Evolutionary conservation across 2,888 invertebrate genomes (phyloP).

Genomic region (Leptinotarsa haldemani): DNA sequence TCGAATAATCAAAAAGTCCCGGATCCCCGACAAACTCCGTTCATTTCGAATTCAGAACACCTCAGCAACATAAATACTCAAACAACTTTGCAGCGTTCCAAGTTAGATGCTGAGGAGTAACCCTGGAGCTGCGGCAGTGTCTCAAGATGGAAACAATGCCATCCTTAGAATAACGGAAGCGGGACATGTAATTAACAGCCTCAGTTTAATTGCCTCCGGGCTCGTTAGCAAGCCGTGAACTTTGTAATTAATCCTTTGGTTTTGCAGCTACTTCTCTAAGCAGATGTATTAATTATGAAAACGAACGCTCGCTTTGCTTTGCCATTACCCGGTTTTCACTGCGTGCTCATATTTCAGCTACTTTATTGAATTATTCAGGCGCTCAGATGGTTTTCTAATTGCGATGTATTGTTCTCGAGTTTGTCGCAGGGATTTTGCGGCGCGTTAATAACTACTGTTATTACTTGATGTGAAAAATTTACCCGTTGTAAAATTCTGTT

Average conservation of each 20-base stretch:
- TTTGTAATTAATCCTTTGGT: constrained; percentile 68
- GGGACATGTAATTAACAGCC: constrained; percentile 67
- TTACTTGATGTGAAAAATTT: not conserved
- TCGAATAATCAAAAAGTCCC: constrained; percentile 33
- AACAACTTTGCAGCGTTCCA: constrained; percentile 56
- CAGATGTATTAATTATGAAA: constrained; percentile 66
- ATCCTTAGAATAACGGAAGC: constrained; percentile 51
- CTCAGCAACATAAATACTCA: constrained; percentile 57
- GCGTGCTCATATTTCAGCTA: constrained; percentile 30
- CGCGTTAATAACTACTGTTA: constrained; percentile 12
- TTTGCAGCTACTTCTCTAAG: constrained; percentile 62
- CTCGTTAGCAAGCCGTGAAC: constrained; percentile 69
- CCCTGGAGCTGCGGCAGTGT: constrained; percentile 34
- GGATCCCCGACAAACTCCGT: constrained; percentile 21
- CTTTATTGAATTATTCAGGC: constrained; percentile 57
- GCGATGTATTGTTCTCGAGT: constrained; percentile 44
- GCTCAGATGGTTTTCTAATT: constrained; percentile 53
- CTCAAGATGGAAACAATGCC: constrained; percentile 45
- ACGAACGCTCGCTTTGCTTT: constrained; percentile 58
- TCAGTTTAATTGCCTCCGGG: constrained; percentile 68
- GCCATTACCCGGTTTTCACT: constrained; percentile 41
- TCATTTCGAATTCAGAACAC: constrained; percentile 43
- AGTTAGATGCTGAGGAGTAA: constrained; percentile 37
- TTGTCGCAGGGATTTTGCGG: constrained; percentile 28
- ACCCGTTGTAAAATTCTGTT: not conserved